Evolutionary conservation across 2,888 invertebrate species (phyloP), one percentile per base, ranked within the genome.

Genomic region (Arrhopalites spinosus): DNA sequence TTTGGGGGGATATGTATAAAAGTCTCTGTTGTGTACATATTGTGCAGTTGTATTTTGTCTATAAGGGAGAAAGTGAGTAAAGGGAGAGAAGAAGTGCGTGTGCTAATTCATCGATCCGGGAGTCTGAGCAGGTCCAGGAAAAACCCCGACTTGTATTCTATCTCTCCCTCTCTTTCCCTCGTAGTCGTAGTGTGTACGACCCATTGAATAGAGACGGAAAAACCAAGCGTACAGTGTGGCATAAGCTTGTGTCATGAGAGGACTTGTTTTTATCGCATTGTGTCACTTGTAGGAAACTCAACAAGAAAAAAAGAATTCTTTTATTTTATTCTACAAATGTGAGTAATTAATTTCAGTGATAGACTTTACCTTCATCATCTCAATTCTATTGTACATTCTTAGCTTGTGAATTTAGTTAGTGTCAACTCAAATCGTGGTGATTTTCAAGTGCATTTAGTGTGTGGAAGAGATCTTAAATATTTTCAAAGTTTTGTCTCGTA

Each of bases 21-120:
- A n/a, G n/a, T n/a, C n/a, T n/a, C n/a, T 53, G 53, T 53, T 20
- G 50, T 50, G n/a, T 50, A 45, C 25, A 63, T 59, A 64, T 63
- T 50, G 64, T 50, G 75, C 53, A 56, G 50, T 61, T 43, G 70
- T 66, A 36, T 59, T 50, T 36, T 61, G 69, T 71, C 61, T 53
- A 30, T 66, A 36, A 30, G 63, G 47, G 70, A 71, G 50, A 61
- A 63, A 74, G 50, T 50, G 30, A 30, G 67, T 61, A 63, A 53
- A 67, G 3, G 15, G 43, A 20, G 67, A 23, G 13, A 23, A 45
- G 25, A 20, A 68, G 47, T n/a, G 73, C 77, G 36, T 36, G 36
- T 36, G 36, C 77, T 74, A 79, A 77, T 79, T 76, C 77, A 79
- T 79, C 77, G 79, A 79, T 79, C 76, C 75, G 71, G 29, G 67